These are phyloP conservation scores for Augochlorella aurata DNA, from an alignment of 2,888 invertebrate species.

Conservation along the genomic window DNA sequence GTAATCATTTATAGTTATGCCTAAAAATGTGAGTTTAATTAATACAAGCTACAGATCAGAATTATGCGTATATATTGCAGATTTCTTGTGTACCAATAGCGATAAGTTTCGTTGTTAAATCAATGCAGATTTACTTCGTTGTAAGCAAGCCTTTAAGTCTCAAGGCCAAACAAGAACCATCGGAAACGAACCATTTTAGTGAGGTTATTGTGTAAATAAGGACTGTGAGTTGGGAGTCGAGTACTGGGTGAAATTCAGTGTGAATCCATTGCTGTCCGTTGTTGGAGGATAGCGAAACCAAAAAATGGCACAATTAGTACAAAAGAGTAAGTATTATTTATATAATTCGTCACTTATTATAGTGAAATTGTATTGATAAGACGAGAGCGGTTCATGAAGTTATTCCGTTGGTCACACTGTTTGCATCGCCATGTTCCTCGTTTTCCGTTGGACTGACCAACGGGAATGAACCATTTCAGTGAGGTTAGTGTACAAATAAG, in stretches of 20 bases:
- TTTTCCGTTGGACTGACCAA: constrained; percentile 51
- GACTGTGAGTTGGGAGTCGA: constrained; percentile 30
- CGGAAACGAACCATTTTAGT: constrained; percentile 58
- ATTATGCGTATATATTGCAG: neutral
- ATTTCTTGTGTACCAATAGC: constrained; percentile 12
- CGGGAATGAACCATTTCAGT: constrained; percentile 58
- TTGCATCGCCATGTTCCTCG: constrained; percentile 39
- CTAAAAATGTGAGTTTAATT: constrained; percentile 5
- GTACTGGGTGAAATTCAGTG: constrained; percentile 9
- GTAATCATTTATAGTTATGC: neutral
- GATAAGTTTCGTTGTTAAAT: constrained; percentile 17
- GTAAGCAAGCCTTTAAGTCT: constrained; percentile 27
- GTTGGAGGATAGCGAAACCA: neutral
- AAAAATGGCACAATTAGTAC: constrained; percentile 63
- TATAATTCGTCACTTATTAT: constrained; percentile 7
- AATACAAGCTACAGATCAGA: neutral
- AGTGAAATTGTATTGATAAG: constrained; percentile 20
- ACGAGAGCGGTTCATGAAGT: constrained; percentile 22
- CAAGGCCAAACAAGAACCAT: constrained; percentile 49
- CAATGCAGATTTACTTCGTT: constrained; percentile 26
- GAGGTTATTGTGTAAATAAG: constrained; percentile 56
- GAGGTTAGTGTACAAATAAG: constrained; percentile 52
- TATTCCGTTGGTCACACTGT: constrained; percentile 58
- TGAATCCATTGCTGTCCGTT: constrained; percentile 26
- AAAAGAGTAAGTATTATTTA: constrained; percentile 56